These are phyloP conservation scores for Cerceris rybyensis DNA, from an alignment of 2,888 invertebrate genomes.

Conservation along the genomic window DNA sequence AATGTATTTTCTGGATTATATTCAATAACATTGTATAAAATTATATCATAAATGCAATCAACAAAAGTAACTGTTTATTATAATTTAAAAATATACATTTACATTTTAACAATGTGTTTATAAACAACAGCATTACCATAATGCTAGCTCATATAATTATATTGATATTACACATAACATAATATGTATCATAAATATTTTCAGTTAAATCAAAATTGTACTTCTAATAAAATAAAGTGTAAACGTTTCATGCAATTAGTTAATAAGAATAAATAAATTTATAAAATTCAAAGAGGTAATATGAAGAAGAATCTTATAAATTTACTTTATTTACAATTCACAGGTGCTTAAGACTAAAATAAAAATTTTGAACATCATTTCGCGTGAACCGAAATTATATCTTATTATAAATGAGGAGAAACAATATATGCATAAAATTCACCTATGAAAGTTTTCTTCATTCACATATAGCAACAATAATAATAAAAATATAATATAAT, in stretches of 20 bases:
- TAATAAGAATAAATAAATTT: background rate
- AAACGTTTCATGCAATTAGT: no score
- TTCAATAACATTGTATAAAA: slow-evolving; percentile 64
- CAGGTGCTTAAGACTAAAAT: background rate
- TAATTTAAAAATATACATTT: slow-evolving; percentile 74
- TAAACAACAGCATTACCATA: slow-evolving; percentile 73
- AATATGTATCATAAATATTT: background rate
- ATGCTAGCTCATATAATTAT: slow-evolving; percentile 23
- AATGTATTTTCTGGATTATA: slow-evolving; percentile 39
- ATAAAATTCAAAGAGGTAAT: background rate
- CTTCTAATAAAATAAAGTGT: no score
- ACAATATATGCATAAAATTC: background rate
- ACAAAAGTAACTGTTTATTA: slow-evolving; percentile 74
- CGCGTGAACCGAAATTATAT: background rate
- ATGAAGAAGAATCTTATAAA: background rate
- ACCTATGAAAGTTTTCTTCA: background rate
- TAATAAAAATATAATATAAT: background rate
- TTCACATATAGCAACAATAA: background rate
- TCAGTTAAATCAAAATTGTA: no score
- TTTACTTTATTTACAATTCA: background rate
- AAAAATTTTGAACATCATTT: background rate
- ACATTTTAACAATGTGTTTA: slow-evolving; percentile 69
- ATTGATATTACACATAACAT: background rate
- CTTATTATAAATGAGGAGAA: background rate
- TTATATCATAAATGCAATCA: slow-evolving; percentile 66